Percentiles rank a stretch among this genome's conserved stretches.
Evolutionary conservation across 1,140 invertebrate species (phyloP).

Genomic region (Neodiprion pinetum): DNA sequence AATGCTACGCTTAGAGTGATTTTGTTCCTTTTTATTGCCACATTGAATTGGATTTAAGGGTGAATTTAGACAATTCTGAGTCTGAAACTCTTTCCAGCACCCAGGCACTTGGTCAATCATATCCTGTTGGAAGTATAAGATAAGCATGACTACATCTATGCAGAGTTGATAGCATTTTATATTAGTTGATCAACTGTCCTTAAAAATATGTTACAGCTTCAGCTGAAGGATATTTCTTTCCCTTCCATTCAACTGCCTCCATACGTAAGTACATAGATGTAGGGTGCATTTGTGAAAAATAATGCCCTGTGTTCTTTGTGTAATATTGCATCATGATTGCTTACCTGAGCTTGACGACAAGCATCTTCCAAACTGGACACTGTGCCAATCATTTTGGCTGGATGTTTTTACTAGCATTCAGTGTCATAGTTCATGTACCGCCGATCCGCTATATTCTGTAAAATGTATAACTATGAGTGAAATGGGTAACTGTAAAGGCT

Average conservation of each 20-base stretch:
- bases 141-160: background rate
- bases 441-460: background rate
- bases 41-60: conserved; percentile 40
- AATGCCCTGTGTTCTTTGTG: too few relatives aligned
- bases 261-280: too few relatives aligned
- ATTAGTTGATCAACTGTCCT: too few relatives aligned
- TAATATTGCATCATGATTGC: conserved; percentile 1
- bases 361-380: conserved; percentile 55
- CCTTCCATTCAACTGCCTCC: too few relatives aligned
- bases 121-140: conserved; percentile 34
- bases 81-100: conserved; percentile 45
- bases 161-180: background rate
- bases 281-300: too few relatives aligned
- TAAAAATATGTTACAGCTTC: too few relatives aligned
- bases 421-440: conserved; percentile 44
- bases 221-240: too few relatives aligned
- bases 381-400: conserved; percentile 55
- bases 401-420: conserved; percentile 45
- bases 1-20: conserved; percentile 54
- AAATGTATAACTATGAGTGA: background rate
- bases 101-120: conserved; percentile 55
- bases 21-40: conserved; percentile 51
- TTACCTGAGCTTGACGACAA: conserved; percentile 57
- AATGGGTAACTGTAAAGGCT: background rate
- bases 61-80: conserved; percentile 38